Percentiles rank a stretch among this genome's conserved stretches.
phyloP scores from a whole-genome alignment of 2,113 vertebrate species.

The Thryonomys swinderianus region DNA sequence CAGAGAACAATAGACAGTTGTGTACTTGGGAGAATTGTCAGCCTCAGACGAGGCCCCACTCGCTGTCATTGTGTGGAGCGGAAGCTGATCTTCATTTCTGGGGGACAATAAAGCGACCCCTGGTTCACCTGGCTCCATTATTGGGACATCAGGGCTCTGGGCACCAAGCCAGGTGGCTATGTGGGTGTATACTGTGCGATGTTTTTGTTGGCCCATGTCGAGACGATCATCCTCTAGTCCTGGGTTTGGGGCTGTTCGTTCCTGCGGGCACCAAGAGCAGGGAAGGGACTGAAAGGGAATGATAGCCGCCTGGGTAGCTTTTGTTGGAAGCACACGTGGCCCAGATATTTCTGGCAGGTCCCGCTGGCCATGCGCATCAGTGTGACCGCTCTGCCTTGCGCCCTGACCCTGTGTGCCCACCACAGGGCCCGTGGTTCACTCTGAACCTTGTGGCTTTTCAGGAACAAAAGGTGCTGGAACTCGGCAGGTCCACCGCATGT shows the following conservation, averaged over 20 bases:
- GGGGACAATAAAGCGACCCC: constrained; percentile 7
- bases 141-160: background rate
- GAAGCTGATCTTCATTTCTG: constrained; percentile 47
- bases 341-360: background rate
- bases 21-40: constrained; percentile 72
- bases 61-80: constrained; percentile 64
- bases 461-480: constrained; percentile 5
- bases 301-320: background rate
- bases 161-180: background rate
- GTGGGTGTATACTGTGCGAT: background rate
- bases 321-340: background rate
- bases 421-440: background rate
- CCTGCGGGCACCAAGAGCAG: background rate
- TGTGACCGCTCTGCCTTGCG: rapidly evolving
- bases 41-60: constrained; percentile 60
- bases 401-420: background rate
- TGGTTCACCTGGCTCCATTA: background rate
- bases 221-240: background rate
- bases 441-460: background rate
- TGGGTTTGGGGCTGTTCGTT: background rate
- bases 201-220: background rate
- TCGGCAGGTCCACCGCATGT: background rate
- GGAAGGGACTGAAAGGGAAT: background rate
- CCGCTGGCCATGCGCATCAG: rapidly evolving
- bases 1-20: constrained; percentile 81